Conservation (phyloP, 2,113 vertebrate species). For the Rhinichthys klamathensis region DNA sequence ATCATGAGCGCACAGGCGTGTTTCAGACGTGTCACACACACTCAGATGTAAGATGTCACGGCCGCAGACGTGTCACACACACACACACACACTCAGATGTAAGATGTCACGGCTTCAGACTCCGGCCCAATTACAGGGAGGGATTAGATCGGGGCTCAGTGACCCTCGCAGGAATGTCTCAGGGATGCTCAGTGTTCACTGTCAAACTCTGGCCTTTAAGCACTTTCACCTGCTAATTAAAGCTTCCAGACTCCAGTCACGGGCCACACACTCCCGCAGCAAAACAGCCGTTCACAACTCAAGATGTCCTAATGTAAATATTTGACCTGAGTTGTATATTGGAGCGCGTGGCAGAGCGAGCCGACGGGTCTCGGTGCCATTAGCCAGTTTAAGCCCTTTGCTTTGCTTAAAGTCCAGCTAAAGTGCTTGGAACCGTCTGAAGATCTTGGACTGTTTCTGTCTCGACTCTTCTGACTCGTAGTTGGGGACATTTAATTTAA, state of each 20-base stretch:
- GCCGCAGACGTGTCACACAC: not conserved
- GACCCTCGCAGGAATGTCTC: conserved; percentile 79
- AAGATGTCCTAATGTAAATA: conserved; percentile 75
- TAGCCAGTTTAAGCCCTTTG: conserved; percentile 55
- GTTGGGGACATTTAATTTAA: too few relatives aligned
- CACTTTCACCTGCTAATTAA: conserved; percentile 85
- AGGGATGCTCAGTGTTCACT: conserved; percentile 74
- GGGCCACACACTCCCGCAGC: conserved; percentile 46
- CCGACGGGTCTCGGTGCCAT: conserved; percentile 58
- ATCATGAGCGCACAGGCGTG: conserved; percentile 50
- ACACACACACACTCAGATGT: conserved; percentile 68
- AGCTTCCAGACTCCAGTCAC: conserved; percentile 54
- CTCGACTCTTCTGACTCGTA: too few relatives aligned
- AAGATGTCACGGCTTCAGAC: conserved; percentile 76
- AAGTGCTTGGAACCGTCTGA: conserved; percentile 43
- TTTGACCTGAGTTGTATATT: conserved; percentile 69
- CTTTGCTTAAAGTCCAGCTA: conserved; percentile 44
- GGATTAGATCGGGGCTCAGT: conserved; percentile 79
- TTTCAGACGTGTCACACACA: conserved; percentile 37
- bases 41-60: too few relatives aligned
- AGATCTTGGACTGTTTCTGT: too few relatives aligned
- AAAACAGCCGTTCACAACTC: conserved; percentile 65
- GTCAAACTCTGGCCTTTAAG: conserved; percentile 76
- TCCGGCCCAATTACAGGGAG: conserved; percentile 81
- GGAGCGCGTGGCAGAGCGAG: conserved; percentile 61